Percentiles rank a stretch among this genome's conserved stretches.
Conservation (phyloP, 2,888 invertebrate species). For the Volucella inanis region DNA sequence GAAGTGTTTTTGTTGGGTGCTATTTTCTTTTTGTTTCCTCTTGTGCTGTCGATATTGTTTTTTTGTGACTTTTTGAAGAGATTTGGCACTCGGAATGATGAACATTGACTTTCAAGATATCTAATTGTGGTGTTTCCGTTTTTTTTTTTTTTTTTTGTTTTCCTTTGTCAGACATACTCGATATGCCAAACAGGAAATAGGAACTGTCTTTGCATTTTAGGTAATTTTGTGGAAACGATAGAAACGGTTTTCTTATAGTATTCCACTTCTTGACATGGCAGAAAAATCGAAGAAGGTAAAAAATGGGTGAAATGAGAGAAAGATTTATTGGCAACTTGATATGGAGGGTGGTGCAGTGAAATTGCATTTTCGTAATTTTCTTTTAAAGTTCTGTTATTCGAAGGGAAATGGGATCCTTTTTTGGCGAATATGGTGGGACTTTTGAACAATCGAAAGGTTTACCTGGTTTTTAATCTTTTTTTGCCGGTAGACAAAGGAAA, state of each 20-base stretch:
- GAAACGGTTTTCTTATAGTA: neutral
- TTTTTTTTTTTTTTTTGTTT: constrained; percentile 8
- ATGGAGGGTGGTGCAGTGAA: constrained; percentile 33
- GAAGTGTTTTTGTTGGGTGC: neutral
- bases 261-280: constrained; percentile 15
- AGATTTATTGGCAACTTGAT: constrained; percentile 67
- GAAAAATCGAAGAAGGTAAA: constrained; percentile 29
- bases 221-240: constrained; percentile 39
- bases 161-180: constrained; percentile 19
- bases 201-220: constrained; percentile 49
- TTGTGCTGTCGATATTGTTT: constrained; percentile 34
- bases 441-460: constrained; percentile 34
- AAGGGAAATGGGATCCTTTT: neutral
- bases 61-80: constrained; percentile 38
- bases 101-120: constrained; percentile 59
- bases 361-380: constrained; percentile 47
- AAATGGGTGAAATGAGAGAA: constrained; percentile 27
- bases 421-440: constrained; percentile 20
- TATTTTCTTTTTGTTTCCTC: too few relatives aligned
- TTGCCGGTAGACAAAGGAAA: neutral
- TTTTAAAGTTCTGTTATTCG: constrained; percentile 16
- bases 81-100: constrained; percentile 48
- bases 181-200: constrained; percentile 59
- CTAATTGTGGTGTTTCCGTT: constrained; percentile 51
- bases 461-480: constrained; percentile 14